Conservation (phyloP, 2,888 invertebrate genomes). For the Pinctada fucata region DNA sequence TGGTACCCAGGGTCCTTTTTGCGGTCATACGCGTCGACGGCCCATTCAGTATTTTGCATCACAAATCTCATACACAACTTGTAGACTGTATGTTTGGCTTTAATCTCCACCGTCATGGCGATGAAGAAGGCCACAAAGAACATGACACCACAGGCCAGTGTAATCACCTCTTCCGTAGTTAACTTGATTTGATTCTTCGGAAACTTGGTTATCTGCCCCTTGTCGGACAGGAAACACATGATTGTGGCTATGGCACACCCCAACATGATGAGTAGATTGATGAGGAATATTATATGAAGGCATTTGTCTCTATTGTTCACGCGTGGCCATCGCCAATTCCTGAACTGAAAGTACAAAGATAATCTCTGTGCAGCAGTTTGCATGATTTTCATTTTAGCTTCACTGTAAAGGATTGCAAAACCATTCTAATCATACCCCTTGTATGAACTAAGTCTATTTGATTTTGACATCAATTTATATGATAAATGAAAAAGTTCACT, state of each 20-base stretch:
- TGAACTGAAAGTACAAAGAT: constrained; percentile 74
- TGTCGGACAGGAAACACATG: constrained; percentile 79
- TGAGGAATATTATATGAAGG: constrained; percentile 78
- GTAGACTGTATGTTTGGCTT: constrained; percentile 78
- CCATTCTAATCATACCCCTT: too few relatives aligned
- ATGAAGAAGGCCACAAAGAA: constrained; percentile 80
- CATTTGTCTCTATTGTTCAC: constrained; percentile 78
- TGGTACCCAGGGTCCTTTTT: constrained; percentile 61
- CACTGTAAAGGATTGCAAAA: too few relatives aligned
- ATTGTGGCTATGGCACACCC: constrained; percentile 79
- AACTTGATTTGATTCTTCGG: constrained; percentile 75
- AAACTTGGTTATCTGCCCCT: constrained; percentile 67
- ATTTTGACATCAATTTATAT: too few relatives aligned
- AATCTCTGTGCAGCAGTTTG: not conserved
- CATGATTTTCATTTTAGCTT: too few relatives aligned
- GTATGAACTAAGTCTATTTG: too few relatives aligned
- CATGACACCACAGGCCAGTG: constrained; percentile 79
- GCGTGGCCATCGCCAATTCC: constrained; percentile 78
- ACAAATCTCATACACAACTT: constrained; percentile 76
- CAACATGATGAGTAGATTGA: constrained; percentile 79
- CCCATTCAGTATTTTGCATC: constrained; percentile 78
- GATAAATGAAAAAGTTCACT: too few relatives aligned
- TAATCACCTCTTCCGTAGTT: constrained; percentile 78
- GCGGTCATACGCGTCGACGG: constrained; percentile 77
- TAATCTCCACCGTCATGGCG: constrained; percentile 80